Percentiles rank a stretch among this genome's conserved stretches.
These are phyloP conservation scores for Cisticola juncidis DNA, from an alignment of 2,113 vertebrate genomes.

Conservation along the genomic window DNA sequence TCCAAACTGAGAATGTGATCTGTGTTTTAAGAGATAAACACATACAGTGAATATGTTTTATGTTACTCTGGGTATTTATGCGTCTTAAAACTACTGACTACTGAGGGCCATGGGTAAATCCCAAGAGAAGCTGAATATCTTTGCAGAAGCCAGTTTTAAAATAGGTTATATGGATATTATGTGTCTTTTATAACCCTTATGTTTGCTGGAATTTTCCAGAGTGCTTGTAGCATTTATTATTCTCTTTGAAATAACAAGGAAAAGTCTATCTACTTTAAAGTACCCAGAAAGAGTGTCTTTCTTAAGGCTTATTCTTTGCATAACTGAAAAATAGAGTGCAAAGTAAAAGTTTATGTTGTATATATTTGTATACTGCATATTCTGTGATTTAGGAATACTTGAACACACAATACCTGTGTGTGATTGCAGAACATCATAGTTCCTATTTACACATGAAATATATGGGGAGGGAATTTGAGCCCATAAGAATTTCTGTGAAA, in stretches of 20 bases:
- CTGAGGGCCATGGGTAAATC: neutral
- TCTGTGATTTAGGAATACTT: neutral
- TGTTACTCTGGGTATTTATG: neutral
- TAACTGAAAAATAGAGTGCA: neutral
- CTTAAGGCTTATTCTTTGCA: neutral
- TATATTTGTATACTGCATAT: neutral
- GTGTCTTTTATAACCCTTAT: neutral
- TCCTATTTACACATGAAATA: neutral
- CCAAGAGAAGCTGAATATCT: neutral
- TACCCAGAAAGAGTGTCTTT: neutral
- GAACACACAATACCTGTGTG: neutral
- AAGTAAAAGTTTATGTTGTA: neutral
- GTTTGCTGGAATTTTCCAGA: slow-evolving; percentile 12
- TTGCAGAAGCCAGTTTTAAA: neutral
- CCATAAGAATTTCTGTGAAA: neutral
- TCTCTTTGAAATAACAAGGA: neutral
- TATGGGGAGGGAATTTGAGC: neutral
- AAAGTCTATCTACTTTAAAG: neutral
- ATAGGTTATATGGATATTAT: neutral
- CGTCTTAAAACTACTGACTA: neutral
- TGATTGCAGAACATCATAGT: neutral
- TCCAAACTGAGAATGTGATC: neutral
- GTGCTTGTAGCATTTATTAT: neutral
- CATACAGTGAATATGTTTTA: neutral
- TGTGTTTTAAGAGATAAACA: neutral